Evolutionary conservation across 2,888 invertebrate species (phyloP), one percentile per base, ranked within the genome.

Genomic region (Trachelus iudaicus): DNA sequence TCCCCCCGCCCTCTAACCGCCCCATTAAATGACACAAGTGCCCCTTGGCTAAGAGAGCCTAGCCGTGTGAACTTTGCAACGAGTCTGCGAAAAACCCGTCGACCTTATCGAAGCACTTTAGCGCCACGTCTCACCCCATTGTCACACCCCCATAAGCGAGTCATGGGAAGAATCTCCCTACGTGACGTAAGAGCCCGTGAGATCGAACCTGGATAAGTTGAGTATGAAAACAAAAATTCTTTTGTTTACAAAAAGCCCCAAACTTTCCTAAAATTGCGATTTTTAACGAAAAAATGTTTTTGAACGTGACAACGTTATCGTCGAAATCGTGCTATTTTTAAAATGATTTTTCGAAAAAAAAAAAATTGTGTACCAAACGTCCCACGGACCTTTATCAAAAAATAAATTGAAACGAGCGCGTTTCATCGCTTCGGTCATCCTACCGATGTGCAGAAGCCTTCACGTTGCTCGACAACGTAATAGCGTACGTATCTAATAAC

Each of bases 61-160:
- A 73, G 73, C 77, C 85, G 85, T 85, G 85, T 86, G 86, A 85
- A 85, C 82, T 23, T 77, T 35, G 83, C 85, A 85, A 83, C 84
- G 80, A 37, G 84, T 79, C 81, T 74, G 78, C 78, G 75, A 80
- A 76, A 85, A 84, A 85, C 80, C 81, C 73, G 83, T 84, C 80
- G 78, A 80, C 82, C 85, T 71, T 71, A 71, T 31, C 82, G 82
- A 56, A 78, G 77, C 80, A 77, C 73, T 76, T 80, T 79, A 79
- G 77, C 76, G 81, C 56, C 56, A 15, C 56, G 23, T 56, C 23
- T 56, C 56, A 15, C 56, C 56, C 56, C 23, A 56, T 23, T 23
- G 56, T 56, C 23, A 23, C 56, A 15, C 23, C 56, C 56, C 56
- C 56, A 56, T 56, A 56, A 56, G 56, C 23, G 56, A 56, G 56